These are phyloP conservation scores for Tragopan temminckii DNA, from an alignment of 2,797 vertebrate genomes.

Conservation along the genomic window DNA sequence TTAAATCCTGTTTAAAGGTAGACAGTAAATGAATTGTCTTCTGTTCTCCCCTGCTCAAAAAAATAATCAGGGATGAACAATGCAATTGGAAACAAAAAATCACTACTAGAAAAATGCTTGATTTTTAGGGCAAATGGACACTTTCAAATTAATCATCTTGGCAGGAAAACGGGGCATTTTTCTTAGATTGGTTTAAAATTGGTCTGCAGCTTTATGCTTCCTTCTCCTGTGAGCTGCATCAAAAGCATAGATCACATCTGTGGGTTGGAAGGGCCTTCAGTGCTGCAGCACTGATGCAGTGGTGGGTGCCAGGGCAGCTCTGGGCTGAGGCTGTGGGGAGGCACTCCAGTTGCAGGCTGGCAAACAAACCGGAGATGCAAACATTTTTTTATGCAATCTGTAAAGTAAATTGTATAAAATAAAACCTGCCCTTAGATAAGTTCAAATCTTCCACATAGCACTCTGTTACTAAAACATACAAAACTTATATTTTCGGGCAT, in stretches of 20 bases:
- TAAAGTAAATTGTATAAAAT: background rate
- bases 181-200: background rate
- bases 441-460: background rate
- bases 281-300: background rate
- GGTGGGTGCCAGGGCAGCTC: background rate
- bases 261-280: background rate
- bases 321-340: accelerated
- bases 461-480: background rate
- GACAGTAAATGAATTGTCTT: background rate
- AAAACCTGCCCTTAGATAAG: background rate
- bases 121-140: background rate
- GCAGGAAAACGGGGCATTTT: background rate
- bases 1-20: background rate
- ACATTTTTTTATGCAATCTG: background rate
- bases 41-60: background rate
- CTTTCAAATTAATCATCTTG: background rate
- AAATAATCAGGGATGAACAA: background rate
- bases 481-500: background rate
- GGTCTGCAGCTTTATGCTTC: background rate
- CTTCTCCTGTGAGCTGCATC: background rate
- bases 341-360: background rate
- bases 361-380: background rate
- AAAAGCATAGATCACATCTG: background rate
- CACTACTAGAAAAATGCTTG: background rate
- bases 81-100: background rate